A percentile compares a stretch with the other conserved stretches of the same genome.
These are phyloP conservation scores for Ischnus inquisitorius DNA, from an alignment of 2,888 invertebrate genomes.

Conservation along the genomic window DNA sequence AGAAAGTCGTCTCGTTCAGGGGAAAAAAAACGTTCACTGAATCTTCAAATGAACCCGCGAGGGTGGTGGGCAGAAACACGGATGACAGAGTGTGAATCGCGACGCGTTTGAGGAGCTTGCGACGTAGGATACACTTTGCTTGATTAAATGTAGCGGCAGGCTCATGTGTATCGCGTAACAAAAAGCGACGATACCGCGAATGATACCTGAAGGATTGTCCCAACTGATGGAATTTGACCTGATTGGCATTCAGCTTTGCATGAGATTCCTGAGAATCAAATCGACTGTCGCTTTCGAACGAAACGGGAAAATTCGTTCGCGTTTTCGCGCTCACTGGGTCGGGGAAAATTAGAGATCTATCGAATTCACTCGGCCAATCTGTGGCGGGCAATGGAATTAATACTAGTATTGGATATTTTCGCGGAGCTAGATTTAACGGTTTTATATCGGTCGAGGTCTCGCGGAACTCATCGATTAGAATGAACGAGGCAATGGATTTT, in stretches of 20 bases:
- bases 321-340: neutral
- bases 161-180: neutral
- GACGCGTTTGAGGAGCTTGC: neutral
- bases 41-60: neutral
- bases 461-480: neutral
- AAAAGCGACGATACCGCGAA: neutral
- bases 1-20: neutral
- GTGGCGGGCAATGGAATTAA: neutral
- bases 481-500: neutral
- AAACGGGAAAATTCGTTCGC: neutral
- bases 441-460: neutral
- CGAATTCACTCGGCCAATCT: neutral
- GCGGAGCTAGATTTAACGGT: neutral
- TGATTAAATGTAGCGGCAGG: conserved; percentile 60
- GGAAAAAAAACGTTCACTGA: conserved; percentile 12
- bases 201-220: conserved; percentile 28
- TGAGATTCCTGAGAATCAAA: neutral
- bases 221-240: neutral
- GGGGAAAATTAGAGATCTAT: neutral
- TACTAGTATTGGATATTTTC: neutral
- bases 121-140: conserved; percentile 51
- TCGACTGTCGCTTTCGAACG: neutral
- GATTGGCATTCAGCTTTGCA: neutral
- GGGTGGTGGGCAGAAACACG: conserved; percentile 13
- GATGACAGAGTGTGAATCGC: neutral